phyloP scores from a whole-genome alignment of 2,888 invertebrate genomes.

The Stenolophus ochropezus region DNA sequence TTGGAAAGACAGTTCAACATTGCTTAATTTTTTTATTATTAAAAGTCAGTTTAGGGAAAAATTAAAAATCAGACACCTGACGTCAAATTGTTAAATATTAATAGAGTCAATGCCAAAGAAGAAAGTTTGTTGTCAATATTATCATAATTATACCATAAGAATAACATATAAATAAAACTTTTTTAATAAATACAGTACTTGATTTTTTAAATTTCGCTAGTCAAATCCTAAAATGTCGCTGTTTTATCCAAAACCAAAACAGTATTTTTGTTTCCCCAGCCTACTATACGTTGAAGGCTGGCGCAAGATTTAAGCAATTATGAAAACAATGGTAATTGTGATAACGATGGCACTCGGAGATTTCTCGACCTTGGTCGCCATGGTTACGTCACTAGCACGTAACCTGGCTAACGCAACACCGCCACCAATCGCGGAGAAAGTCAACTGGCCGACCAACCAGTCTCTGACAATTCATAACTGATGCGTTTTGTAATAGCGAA shows the following conservation, averaged over 20 bases:
- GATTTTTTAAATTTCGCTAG: too few species aligned
- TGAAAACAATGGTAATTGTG: slow-evolving; percentile 47
- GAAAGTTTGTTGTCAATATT: too few species aligned
- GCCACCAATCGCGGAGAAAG: slow-evolving; percentile 38
- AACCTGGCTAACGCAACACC: slow-evolving; percentile 6
- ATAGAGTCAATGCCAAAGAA: too few species aligned
- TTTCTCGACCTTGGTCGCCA: slow-evolving; percentile 29
- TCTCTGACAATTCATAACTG: slow-evolving; percentile 2
- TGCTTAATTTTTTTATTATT: too few species aligned
- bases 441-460: background rate
- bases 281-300: background rate
- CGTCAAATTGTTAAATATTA: too few species aligned
- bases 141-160: too few species aligned
- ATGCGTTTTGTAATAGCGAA: slow-evolving; percentile 22
- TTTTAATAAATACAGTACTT: too few species aligned
- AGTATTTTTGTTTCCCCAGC: background rate
- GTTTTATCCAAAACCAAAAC: background rate
- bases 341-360: slow-evolving; percentile 43
- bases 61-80: too few species aligned
- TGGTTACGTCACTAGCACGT: slow-evolving; percentile 7
- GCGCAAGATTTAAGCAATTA: slow-evolving; percentile 39
- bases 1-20: too few species aligned
- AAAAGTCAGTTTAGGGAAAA: too few species aligned
- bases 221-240: too few species aligned
- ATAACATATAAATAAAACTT: too few species aligned